Conservation (phyloP, 2,888 invertebrate genomes). For the Drosophila vallismaia region DNA sequence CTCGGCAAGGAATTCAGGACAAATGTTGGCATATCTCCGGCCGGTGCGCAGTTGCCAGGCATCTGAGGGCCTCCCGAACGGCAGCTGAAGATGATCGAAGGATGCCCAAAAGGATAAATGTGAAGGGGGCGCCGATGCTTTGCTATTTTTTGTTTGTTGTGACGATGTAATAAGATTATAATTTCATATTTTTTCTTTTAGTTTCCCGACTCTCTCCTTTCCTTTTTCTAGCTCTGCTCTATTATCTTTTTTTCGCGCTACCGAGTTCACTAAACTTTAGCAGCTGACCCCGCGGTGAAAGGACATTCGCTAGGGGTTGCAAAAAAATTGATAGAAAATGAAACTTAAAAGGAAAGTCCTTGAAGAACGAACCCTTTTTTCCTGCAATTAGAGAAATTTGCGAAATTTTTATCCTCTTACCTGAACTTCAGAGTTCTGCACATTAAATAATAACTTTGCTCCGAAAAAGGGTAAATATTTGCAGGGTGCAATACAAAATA, state of each 20-base stretch:
- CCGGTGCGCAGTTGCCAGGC: slow-evolving; percentile 63
- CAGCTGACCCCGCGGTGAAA: slow-evolving; percentile 58
- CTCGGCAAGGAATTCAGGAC: slow-evolving; percentile 64
- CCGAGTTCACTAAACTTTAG: slow-evolving; percentile 58
- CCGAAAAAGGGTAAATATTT: slow-evolving; percentile 64
- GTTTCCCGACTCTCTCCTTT: slow-evolving; percentile 35
- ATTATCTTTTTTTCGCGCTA: slow-evolving; percentile 43
- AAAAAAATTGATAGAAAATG: slow-evolving; percentile 28
- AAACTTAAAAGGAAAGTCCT: slow-evolving; percentile 34
- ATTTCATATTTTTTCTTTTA: slow-evolving; percentile 65
- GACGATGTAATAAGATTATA: slow-evolving; percentile 77
- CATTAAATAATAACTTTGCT: slow-evolving; percentile 51
- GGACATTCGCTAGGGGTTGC: slow-evolving; percentile 54
- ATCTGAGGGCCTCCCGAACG: slow-evolving; percentile 29
- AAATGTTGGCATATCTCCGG: slow-evolving; percentile 79
- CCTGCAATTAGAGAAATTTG: slow-evolving; percentile 27
- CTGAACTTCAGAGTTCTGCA: slow-evolving; percentile 46
- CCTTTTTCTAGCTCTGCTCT: not conserved
- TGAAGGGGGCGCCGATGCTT: slow-evolving; percentile 52
- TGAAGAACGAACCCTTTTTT: slow-evolving; percentile 46
- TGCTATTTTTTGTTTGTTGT: slow-evolving; percentile 61
- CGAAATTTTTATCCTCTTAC: slow-evolving; percentile 44
- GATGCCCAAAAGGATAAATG: slow-evolving; percentile 46
- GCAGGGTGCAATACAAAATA: slow-evolving; percentile 49
- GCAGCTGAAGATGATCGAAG: slow-evolving; percentile 76